Conservation (phyloP, 1,140 invertebrate genomes). For the Subanguina moxae region DNA sequence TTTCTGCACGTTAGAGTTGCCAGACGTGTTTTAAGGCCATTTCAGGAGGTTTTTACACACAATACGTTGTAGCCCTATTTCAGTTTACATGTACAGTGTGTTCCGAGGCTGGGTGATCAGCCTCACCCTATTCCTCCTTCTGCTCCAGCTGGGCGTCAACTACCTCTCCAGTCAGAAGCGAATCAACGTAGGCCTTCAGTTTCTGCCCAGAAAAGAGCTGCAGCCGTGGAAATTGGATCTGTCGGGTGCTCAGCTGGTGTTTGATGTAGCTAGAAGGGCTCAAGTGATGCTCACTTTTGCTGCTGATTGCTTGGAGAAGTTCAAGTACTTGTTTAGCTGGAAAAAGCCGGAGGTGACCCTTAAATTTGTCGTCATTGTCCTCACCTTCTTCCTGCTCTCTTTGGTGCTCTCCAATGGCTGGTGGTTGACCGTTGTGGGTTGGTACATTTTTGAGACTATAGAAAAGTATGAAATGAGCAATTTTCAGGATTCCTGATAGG, state of each 20-base stretch:
- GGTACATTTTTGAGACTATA: conserved; percentile 5
- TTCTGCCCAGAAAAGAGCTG: conserved; percentile 44
- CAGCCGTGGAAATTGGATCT: conserved; percentile 44
- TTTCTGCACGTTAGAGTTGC: too few species aligned
- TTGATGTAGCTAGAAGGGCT: conserved; percentile 46
- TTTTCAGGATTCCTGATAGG: conserved; percentile 43
- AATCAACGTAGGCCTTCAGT: conserved; percentile 48
- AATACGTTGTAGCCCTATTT: too few species aligned
- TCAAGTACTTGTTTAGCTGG: conserved; percentile 43
- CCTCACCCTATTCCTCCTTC: conserved; percentile 36
- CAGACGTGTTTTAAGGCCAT: too few species aligned
- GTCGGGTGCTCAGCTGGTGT: conserved; percentile 50
- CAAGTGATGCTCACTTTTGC: conserved; percentile 41
- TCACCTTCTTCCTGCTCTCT: conserved; percentile 36
- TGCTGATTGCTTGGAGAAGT: conserved; percentile 51
- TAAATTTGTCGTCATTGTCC: conserved; percentile 35
- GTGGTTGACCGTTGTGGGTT: conserved; percentile 38
- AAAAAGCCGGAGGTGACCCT: conserved; percentile 39
- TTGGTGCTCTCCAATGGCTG: conserved; percentile 21
- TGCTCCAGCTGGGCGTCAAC: conserved; percentile 47
- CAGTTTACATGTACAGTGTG: conserved; percentile 49
- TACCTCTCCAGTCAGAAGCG: conserved; percentile 40
- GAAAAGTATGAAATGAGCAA: not conserved
- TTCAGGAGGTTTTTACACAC: too few species aligned
- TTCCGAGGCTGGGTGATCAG: conserved; percentile 35